phyloP scores from a whole-genome alignment of 2,888 invertebrate species.

The Eutolmus rufibarbis region DNA sequence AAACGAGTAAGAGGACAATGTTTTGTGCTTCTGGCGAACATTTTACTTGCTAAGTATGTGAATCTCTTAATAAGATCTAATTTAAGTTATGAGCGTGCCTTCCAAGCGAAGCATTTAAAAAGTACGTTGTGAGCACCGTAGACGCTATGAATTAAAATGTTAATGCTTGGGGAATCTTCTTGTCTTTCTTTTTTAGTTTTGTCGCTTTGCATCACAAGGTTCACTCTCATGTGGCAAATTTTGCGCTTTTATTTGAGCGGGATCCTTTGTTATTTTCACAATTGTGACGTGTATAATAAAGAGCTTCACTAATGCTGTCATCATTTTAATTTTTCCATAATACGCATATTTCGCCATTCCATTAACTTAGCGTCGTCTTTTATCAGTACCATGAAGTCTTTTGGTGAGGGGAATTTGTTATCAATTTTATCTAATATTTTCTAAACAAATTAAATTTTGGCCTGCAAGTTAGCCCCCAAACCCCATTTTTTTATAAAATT shows the following conservation, averaged over 20 bases:
- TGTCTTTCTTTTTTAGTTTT: background rate
- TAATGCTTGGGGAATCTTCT: background rate
- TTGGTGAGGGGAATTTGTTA: too few species aligned
- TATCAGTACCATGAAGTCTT: too few species aligned
- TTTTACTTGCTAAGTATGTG: conserved; percentile 16
- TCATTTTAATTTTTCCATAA: background rate
- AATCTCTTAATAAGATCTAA: conserved; percentile 20
- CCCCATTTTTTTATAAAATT: too few species aligned
- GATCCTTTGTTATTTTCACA: background rate
- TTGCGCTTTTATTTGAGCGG: background rate
- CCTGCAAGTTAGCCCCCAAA: too few species aligned
- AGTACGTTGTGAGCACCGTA: background rate
- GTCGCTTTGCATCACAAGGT: background rate
- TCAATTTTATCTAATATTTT: too few species aligned
- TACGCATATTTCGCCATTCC: background rate
- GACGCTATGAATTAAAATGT: conserved; percentile 1
- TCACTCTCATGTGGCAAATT: background rate
- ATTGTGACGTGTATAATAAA: background rate
- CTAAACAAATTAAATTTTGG: too few species aligned
- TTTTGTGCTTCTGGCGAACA: background rate
- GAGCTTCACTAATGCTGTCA: background rate
- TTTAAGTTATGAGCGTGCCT: conserved; percentile 10
- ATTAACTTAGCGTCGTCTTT: too few species aligned
- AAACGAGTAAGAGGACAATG: background rate
- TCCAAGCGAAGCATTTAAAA: background rate